Evolutionary conservation across 2,888 invertebrate species (phyloP).

Genomic region (Limnephilus rhombicus): DNA sequence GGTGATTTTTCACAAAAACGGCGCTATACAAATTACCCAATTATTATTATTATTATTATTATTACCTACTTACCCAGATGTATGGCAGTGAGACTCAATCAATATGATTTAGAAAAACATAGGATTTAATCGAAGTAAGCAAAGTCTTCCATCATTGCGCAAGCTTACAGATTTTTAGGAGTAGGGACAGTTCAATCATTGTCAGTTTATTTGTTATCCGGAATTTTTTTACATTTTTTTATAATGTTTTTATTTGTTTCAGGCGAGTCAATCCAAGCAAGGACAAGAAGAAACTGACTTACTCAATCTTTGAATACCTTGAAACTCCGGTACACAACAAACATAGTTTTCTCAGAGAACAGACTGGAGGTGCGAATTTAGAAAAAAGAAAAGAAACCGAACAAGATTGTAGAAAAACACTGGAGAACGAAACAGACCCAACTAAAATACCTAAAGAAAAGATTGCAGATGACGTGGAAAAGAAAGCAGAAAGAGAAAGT

Average conservation of each 20-base stretch:
- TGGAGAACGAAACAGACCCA: background rate
- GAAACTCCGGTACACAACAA: constrained; percentile 80
- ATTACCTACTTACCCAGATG: no score
- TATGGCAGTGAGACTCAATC: no score
- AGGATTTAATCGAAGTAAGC: background rate
- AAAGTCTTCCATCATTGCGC: background rate
- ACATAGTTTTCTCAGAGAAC: constrained; percentile 77
- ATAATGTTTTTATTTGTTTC: constrained; percentile 64
- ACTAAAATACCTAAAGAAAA: background rate
- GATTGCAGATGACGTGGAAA: background rate
- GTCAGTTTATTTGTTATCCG: background rate
- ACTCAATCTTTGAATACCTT: constrained; percentile 88
- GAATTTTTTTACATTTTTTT: background rate
- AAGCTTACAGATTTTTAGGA: background rate
- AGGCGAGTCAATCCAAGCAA: constrained; percentile 71
- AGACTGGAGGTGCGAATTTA: constrained; percentile 67
- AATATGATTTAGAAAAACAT: background rate
- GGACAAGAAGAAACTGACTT: constrained; percentile 82
- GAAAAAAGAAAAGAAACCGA: constrained; percentile 34
- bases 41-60: no score
- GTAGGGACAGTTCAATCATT: background rate
- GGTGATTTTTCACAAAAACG: no score
- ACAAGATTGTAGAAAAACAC: background rate
- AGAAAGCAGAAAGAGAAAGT: background rate
- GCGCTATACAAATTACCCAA: no score